A percentile compares a stretch with the other conserved stretches of the same genome.
phyloP scores from a whole-genome alignment of 2,888 invertebrate genomes.

The Athripsodes cinereus region DNA sequence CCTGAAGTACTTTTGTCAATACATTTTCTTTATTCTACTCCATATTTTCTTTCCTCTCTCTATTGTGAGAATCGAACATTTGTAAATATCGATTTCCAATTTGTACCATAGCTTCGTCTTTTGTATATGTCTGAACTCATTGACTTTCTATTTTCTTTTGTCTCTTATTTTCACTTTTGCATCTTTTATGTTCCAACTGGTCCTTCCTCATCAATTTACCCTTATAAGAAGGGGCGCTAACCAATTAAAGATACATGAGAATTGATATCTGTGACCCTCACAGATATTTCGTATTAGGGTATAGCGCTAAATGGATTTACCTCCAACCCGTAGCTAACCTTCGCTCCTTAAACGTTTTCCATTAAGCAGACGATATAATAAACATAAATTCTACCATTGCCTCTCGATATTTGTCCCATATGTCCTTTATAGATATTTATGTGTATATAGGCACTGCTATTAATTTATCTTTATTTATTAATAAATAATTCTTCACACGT shows the following conservation, averaged over 20 bases:
- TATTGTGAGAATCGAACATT: neutral
- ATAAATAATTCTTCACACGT: too few relatives aligned
- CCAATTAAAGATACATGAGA: slow-evolving; percentile 19
- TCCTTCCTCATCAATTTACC: slow-evolving; percentile 1
- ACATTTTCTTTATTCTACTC: neutral
- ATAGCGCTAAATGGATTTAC: neutral
- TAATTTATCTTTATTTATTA: too few relatives aligned
- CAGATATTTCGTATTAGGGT: neutral
- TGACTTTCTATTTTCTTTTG: slow-evolving; percentile 2
- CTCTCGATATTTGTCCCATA: too few relatives aligned
- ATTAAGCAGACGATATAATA: neutral
- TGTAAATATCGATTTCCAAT: slow-evolving; percentile 1
- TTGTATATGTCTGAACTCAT: neutral
- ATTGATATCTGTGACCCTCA: neutral
- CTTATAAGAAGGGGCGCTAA: slow-evolving; percentile 4
- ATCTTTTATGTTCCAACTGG: neutral
- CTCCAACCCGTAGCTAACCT: neutral
- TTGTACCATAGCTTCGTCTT: neutral
- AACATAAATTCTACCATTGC: too few relatives aligned
- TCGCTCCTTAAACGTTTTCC: neutral
- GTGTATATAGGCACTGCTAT: too few relatives aligned
- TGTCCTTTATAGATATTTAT: neutral
- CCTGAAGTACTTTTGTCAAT: neutral
- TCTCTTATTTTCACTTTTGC: slow-evolving; percentile 1
- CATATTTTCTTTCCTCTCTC: neutral